A percentile compares a stretch with the other conserved stretches of the same genome.
Conservation (phyloP, 2,888 invertebrate species). For the Antitype chi region DNA sequence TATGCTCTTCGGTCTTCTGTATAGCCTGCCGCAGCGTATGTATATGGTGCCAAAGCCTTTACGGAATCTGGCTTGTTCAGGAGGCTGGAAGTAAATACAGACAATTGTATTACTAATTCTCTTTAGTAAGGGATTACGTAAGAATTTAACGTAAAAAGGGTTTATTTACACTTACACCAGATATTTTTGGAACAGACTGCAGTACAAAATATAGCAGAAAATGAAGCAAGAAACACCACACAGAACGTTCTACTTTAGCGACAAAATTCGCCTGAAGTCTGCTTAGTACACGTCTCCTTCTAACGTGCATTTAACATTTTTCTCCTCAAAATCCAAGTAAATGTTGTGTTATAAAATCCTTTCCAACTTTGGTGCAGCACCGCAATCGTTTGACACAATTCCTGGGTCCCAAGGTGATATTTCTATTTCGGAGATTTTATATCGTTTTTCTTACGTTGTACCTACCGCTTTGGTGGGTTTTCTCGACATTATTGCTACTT, state of each 20-base stretch:
- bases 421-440: constrained; percentile 32
- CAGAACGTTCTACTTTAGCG: constrained; percentile 25
- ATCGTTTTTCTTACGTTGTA: not conserved
- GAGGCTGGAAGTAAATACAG: no score
- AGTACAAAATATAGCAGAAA: constrained; percentile 21
- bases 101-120: not conserved
- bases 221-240: constrained; percentile 22
- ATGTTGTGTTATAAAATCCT: constrained; percentile 47
- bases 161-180: not conserved
- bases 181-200: not conserved
- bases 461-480: not conserved
- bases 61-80: no score
- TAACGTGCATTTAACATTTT: constrained; percentile 59
- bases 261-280: constrained; percentile 51
- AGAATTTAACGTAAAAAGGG: not conserved
- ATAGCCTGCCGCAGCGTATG: no score
- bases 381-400: constrained; percentile 46
- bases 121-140: not conserved
- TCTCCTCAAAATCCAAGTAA: constrained; percentile 54
- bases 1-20: no score
- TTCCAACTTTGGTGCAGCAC: constrained; percentile 36
- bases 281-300: constrained; percentile 49
- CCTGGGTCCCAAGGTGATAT: constrained; percentile 43
- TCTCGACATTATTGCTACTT: no score
- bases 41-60: no score